Evolutionary conservation across 2,113 vertebrate genomes (phyloP).

Genomic region (Eupsittula cactorum): DNA sequence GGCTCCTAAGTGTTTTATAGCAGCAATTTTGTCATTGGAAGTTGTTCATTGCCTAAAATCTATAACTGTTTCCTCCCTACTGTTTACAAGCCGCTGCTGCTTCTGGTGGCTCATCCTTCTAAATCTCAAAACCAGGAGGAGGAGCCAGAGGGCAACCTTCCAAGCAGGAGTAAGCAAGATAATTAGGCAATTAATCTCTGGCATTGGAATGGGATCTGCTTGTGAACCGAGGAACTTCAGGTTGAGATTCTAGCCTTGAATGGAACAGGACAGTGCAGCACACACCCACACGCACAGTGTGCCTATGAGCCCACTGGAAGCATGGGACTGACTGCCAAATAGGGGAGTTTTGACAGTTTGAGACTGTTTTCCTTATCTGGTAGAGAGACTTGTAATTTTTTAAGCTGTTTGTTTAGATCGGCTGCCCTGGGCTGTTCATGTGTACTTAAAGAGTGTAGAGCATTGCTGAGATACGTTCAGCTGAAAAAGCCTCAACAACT

Average conservation of each 20-base stretch:
- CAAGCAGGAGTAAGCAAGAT: neutral
- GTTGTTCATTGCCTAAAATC: neutral
- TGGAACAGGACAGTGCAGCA: neutral
- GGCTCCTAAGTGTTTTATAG: neutral
- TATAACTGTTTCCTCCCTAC: neutral
- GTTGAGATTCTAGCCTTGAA: neutral
- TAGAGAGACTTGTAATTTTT: neutral
- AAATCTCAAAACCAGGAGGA: conserved; percentile 30
- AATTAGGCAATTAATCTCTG: conserved; percentile 34
- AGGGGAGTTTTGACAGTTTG: neutral
- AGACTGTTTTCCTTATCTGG: neutral
- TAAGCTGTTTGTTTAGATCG: neutral
- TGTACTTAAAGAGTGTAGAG: neutral
- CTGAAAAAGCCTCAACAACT: neutral
- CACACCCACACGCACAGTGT: neutral
- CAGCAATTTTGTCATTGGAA: neutral
- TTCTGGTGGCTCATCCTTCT: neutral
- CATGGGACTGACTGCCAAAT: neutral
- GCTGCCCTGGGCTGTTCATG: neutral
- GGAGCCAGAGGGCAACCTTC: conserved; percentile 40
- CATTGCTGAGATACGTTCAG: neutral
- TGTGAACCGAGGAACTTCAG: neutral
- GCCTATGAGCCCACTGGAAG: neutral
- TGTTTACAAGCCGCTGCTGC: neutral
- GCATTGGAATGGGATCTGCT: neutral